These are phyloP conservation scores for Pristionchus maxplancki DNA, from an alignment of 2,888 invertebrate genomes.

Conservation along the genomic window DNA sequence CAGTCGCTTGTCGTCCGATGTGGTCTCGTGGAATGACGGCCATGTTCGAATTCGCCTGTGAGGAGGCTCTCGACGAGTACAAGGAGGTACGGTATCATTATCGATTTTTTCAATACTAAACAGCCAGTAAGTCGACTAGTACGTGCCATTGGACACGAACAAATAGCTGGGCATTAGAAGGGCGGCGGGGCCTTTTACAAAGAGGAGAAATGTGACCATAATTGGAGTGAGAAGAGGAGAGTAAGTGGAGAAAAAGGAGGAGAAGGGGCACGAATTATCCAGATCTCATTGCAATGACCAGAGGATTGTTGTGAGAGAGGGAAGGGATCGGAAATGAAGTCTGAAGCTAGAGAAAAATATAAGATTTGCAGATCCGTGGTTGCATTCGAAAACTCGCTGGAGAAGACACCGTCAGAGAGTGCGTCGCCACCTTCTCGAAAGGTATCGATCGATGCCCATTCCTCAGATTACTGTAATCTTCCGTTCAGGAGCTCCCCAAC, in stretches of 20 bases:
- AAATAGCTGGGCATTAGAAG: background rate
- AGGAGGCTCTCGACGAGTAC: conserved; percentile 68
- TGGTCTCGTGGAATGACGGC: conserved; percentile 76
- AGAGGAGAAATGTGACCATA: conserved; percentile 37
- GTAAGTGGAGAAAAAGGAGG: background rate
- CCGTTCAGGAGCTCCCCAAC: conserved; percentile 67
- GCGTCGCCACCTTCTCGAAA: conserved; percentile 73
- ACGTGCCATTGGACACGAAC: background rate
- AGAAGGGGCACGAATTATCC: conserved; percentile 28
- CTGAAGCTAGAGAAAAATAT: too few relatives aligned
- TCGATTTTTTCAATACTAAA: background rate
- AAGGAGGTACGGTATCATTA: conserved; percentile 58
- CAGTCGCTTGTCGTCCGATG: conserved; percentile 68
- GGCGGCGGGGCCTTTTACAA: conserved; percentile 26
- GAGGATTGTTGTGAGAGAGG: background rate
- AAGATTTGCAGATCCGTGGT: conserved; percentile 60
- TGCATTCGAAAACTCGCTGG: conserved; percentile 63
- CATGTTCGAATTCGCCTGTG: conserved; percentile 76
- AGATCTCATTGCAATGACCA: conserved; percentile 20
- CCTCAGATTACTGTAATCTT: background rate
- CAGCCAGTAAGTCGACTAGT: background rate
- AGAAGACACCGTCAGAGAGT: conserved; percentile 61
- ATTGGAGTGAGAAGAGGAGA: conserved; percentile 26
- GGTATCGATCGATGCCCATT: conserved; percentile 50
- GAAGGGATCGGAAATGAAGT: conserved; percentile 29